These are phyloP conservation scores for Regulus satrapa DNA, from an alignment of 2,113 vertebrate genomes.

Conservation along the genomic window DNA sequence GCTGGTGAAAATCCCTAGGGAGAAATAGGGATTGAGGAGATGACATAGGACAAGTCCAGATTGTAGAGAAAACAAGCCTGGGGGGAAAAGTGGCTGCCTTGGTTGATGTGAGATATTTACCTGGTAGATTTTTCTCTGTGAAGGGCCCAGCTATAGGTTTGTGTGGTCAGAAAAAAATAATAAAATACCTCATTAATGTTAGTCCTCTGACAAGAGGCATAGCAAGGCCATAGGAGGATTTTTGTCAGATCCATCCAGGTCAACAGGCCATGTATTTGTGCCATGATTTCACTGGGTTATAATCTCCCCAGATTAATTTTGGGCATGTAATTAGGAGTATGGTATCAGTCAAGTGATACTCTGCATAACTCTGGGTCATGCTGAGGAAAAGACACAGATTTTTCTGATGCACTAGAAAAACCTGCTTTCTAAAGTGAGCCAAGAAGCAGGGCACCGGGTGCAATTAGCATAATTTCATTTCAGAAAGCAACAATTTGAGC, in stretches of 20 bases:
- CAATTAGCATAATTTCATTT: neutral
- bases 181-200: neutral
- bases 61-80: neutral
- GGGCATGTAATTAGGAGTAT: neutral
- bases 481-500: neutral
- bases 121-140: neutral
- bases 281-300: neutral
- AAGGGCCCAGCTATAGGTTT: neutral
- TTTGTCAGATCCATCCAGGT: neutral
- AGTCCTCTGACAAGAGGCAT: neutral
- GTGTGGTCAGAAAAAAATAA: neutral
- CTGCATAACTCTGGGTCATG: neutral
- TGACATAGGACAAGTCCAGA: fast-evolving
- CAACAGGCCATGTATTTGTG: neutral
- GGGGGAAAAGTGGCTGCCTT: neutral
- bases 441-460: neutral
- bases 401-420: neutral
- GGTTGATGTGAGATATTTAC: fast-evolving
- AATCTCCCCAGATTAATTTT: neutral
- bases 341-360: too few relatives aligned
- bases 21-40: neutral
- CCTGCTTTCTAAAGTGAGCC: neutral
- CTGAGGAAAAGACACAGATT: neutral
- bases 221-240: neutral
- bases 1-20: neutral